Base-by-base conservation (phyloP, 2,888 invertebrate species). In the Yponomeuta cagnagella region DNA sequence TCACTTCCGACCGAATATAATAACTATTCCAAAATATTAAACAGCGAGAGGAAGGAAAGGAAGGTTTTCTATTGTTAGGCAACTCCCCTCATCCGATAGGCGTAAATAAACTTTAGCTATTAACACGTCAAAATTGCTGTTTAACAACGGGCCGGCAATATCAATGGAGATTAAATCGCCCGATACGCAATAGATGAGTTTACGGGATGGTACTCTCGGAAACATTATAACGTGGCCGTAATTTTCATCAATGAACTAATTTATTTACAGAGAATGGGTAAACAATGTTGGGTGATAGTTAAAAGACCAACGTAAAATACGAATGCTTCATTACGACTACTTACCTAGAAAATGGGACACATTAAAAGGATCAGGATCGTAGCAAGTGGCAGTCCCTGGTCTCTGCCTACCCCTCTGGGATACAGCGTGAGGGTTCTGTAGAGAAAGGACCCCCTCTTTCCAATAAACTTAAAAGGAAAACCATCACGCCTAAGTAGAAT, bases 91-190 rank as follows among this genome's bases (percentile, higher is more conserved):
- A 80, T 82, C 83, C 82, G 79, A 84, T 84, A 81, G 80, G 80
- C 82, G 84, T 85, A 84, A 85, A 84, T 84, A 87, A 86, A 86
- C 84, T 86, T 87, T 80, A 79, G 82, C 88, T 85, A 87, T 89
- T 88, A 88, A 85, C 89, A 87, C 88, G 83, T 88, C 87, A 87
- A 86, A 88, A 87, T 87, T 86, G 85, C 80, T 85, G 82, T 87
- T 87, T 86, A 85, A 87, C 88, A 87, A 88, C 86, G 85, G 83
- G 86, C 81, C 82, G 82, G 80, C 82, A 84, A 84, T 83, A n/a
- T 85, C 83, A 87, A 89, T 87, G 82, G 80, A 89, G 89, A 90
- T 89, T 89, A 89, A 88, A 87, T 87, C 84, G 85, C 52, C 81
- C 82, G 85, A 88, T 88, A 87, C 82, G 77, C 79, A 77, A 82